These are phyloP conservation scores for Podarcis lilfordi DNA, from an alignment of 2,797 vertebrate species.

Conservation along the genomic window DNA sequence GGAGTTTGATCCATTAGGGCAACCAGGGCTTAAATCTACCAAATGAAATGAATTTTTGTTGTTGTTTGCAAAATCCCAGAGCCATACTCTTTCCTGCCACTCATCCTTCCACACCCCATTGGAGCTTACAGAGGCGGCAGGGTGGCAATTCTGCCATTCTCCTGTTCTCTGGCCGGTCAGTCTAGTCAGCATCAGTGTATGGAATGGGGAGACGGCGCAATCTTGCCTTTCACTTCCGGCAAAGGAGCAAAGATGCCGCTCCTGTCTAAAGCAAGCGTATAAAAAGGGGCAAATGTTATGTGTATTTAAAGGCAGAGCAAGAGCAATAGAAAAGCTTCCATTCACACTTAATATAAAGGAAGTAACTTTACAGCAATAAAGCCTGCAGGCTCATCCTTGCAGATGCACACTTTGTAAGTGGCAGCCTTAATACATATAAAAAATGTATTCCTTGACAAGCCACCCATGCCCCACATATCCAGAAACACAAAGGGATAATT, in stretches of 20 bases:
- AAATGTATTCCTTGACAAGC: constrained; percentile 13
- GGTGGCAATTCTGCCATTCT: too few relatives aligned
- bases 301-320: background rate
- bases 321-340: constrained; percentile 3
- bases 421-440: background rate
- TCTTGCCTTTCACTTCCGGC: too few relatives aligned
- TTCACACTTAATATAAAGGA: constrained; percentile 28
- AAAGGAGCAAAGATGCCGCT: background rate
- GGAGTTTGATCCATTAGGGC: too few relatives aligned
- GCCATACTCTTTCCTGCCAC: too few relatives aligned
- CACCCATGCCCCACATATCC: background rate
- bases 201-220: too few relatives aligned
- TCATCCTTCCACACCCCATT: too few relatives aligned
- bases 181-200: too few relatives aligned
- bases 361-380: constrained; percentile 33
- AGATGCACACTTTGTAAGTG: background rate
- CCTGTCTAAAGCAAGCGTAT: background rate
- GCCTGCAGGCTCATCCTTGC: background rate
- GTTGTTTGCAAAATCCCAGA: too few relatives aligned
- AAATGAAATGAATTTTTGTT: too few relatives aligned
- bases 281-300: background rate
- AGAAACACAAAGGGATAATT: background rate
- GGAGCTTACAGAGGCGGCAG: too few relatives aligned
- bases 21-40: too few relatives aligned
- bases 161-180: too few relatives aligned